phyloP scores from a whole-genome alignment of 2,113 vertebrate species.

The Orientallactaga bullata region DNA sequence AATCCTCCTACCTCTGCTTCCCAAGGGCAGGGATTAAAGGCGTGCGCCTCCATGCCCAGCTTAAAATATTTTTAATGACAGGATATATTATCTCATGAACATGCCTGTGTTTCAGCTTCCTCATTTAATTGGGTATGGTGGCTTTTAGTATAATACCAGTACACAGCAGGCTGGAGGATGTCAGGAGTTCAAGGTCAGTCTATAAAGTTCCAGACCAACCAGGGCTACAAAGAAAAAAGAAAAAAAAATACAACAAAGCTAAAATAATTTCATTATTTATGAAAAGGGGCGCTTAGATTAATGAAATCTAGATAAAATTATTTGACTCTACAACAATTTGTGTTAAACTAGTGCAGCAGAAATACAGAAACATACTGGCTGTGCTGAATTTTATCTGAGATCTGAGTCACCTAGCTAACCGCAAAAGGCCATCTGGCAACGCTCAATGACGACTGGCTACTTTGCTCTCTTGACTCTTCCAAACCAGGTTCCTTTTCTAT shows the following conservation, averaged over 20 bases:
- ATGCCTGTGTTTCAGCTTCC: background rate
- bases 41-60: too few species aligned
- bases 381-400: background rate
- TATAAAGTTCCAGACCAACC: too few species aligned
- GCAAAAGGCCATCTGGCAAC: background rate
- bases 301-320: background rate
- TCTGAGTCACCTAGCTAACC: background rate
- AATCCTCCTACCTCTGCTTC: too few species aligned
- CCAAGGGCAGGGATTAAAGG: too few species aligned
- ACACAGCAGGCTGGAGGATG: too few species aligned
- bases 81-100: background rate
- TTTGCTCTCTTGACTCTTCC: background rate
- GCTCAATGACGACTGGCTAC: background rate
- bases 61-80: slow-evolving; percentile 38
- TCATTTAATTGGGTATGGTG: background rate
- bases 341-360: background rate
- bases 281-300: background rate
- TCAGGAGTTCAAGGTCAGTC: too few species aligned
- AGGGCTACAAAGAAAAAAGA: too few species aligned
- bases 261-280: background rate
- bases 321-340: background rate
- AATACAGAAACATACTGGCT: background rate
- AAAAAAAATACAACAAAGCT: too few species aligned
- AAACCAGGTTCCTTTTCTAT: background rate
- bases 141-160: background rate